Conservation (phyloP, 2,797 vertebrate species). For the Lagocephalus sceleratus region DNA sequence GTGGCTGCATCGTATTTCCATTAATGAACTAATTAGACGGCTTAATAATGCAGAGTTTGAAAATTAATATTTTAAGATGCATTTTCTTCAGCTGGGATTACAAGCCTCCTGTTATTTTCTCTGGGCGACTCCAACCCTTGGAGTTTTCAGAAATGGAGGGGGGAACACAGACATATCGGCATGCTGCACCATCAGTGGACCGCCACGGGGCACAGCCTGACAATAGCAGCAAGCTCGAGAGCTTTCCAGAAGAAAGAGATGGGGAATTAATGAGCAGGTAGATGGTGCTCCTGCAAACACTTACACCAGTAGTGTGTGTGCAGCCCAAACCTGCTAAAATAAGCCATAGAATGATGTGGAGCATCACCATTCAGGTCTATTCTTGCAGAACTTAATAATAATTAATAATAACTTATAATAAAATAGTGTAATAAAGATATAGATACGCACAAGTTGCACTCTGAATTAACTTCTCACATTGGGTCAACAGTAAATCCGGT, state of each 20-base stretch:
- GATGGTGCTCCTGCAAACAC: constrained; percentile 45
- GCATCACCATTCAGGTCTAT: constrained; percentile 19
- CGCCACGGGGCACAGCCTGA: constrained; percentile 55
- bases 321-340: constrained; percentile 13
- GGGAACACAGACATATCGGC: too few relatives aligned
- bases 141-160: constrained; percentile 37
- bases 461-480: constrained; percentile 11
- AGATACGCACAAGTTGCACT: constrained; percentile 1
- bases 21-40: not conserved
- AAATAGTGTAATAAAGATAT: constrained; percentile 7
- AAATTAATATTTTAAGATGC: not conserved
- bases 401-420: too few relatives aligned
- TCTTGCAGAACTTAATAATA: not conserved
- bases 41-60: not conserved
- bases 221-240: constrained; percentile 52
- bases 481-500: constrained; percentile 4
- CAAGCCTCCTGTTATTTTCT: constrained; percentile 16
- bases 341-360: constrained; percentile 16
- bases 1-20: too few relatives aligned
- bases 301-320: constrained; percentile 27
- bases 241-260: constrained; percentile 59
- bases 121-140: constrained; percentile 16
- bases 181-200: constrained; percentile 17
- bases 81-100: constrained; percentile 5
- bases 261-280: constrained; percentile 62